Base-by-base conservation (phyloP, 2,888 invertebrate genomes). In the Sesia apiformis region DNA sequence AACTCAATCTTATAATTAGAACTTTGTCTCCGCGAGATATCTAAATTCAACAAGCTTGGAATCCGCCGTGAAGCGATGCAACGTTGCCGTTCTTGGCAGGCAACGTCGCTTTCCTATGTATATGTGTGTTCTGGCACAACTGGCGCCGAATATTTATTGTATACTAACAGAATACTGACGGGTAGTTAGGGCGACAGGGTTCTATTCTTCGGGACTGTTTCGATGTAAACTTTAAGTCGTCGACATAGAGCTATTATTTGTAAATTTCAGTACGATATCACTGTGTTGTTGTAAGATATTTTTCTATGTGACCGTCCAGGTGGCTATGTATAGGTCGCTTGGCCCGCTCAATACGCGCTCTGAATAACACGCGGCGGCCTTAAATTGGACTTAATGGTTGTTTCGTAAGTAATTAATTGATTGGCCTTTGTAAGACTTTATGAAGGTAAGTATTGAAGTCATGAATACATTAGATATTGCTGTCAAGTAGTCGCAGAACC, bases 91-190 rank as follows among this genome's bases (percentile, higher is more conserved):
- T 82, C 84, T 79, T 78, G 65, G 75, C 80, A 73, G 62, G 77
- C 83, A 74, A 75, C 83, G 80, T 74, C 72, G 78, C 76, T 76
- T 70, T 74, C 71, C 79, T 88, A 86, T 88, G 84, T 88, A 86
- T 88, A 85, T 81, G 85, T 86, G 85, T 87, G 85, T 81, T 76
- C 77, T 78, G 81, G 80, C 82, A 86, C 88, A 87, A 89, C 88
- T 88, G 88, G 85, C 89, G 85, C 88, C 86, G 86, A 87, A 89
- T 89, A 88, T 87, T 89, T 88, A 88, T 88, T 88, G 88, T 88
- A 87, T 88, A 88, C 86, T 84, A 86, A 87, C 87, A 86, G 84
- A 87, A 85, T 80, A 86, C 86, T 83, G 81, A 76, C 81, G 72
- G 67, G 60, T 66, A 76, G 68, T 84, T 78, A 81, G 84, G 76